Evolutionary conservation across 2,888 invertebrate species (phyloP).

Genomic region (Altica lythri): DNA sequence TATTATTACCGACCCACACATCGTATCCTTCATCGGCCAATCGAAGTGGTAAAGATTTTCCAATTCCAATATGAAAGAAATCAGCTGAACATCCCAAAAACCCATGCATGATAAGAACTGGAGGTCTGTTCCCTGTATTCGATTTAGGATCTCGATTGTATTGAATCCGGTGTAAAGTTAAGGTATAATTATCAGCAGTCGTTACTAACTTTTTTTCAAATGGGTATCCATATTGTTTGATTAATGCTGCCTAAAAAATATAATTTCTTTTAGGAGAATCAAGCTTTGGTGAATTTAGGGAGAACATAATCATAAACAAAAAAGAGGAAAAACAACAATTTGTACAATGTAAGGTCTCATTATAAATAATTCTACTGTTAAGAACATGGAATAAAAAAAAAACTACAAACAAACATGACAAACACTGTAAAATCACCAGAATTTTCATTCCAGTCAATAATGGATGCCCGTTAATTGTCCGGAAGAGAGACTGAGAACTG

Average conservation of each 20-base stretch:
- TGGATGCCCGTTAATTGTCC: too few relatives aligned
- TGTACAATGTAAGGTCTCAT: too few relatives aligned
- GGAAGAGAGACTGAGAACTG: too few relatives aligned
- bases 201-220: constrained; percentile 65
- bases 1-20: constrained; percentile 55
- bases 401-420: too few relatives aligned
- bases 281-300: too few relatives aligned
- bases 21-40: constrained; percentile 44
- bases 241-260: constrained; percentile 60
- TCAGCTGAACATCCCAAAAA: constrained; percentile 37
- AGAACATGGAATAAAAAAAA: too few relatives aligned
- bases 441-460: too few relatives aligned
- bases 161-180: constrained; percentile 75
- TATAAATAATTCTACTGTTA: too few relatives aligned
- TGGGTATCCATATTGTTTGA: constrained; percentile 67
- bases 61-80: constrained; percentile 39
- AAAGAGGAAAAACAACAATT: too few relatives aligned
- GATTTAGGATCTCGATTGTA: constrained; percentile 59
- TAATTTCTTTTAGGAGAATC: too few relatives aligned
- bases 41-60: constrained; percentile 37
- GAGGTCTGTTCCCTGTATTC: constrained; percentile 28
- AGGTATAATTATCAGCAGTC: constrained; percentile 78
- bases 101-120: constrained; percentile 38
- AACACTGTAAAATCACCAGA: too few relatives aligned
- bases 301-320: too few relatives aligned